phyloP scores from a whole-genome alignment of 2,113 vertebrate genomes.

The Rhagologus leucostigma region DNA sequence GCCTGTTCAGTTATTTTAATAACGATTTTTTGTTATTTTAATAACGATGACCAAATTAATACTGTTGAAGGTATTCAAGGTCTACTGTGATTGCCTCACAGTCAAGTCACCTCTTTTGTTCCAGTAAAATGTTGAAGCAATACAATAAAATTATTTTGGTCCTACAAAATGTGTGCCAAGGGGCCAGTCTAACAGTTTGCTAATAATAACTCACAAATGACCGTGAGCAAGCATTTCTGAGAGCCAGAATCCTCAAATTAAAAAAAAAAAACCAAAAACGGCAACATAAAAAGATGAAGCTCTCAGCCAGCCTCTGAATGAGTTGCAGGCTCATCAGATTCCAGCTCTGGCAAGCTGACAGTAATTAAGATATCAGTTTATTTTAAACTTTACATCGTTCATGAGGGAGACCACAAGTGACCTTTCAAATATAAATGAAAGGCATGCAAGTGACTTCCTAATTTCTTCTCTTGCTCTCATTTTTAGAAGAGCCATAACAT shows the following conservation, averaged over 20 bases:
- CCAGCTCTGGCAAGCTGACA: conserved; percentile 20
- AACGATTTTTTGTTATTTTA: background rate
- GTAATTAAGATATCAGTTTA: conserved; percentile 43
- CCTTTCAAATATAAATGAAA: conserved; percentile 62
- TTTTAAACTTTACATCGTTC: conserved; percentile 19
- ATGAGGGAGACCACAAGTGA: background rate
- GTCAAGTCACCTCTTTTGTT: background rate
- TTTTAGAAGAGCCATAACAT: background rate
- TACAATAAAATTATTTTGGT: conserved; percentile 19
- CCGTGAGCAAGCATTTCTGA: conserved; percentile 56
- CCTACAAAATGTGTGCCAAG: background rate
- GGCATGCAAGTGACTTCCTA: background rate
- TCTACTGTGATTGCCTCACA: background rate
- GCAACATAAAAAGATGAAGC: background rate
- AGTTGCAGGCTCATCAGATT: conserved; percentile 49
- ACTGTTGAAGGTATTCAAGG: background rate
- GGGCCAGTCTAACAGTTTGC: background rate
- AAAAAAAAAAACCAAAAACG: background rate
- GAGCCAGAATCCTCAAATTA: conserved; percentile 13
- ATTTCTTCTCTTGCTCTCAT: background rate
- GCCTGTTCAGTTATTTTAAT: background rate
- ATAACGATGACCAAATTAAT: background rate
- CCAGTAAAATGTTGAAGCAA: background rate
- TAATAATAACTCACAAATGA: conserved; percentile 25
- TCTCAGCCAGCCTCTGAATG: background rate